Evolutionary conservation across 2,888 invertebrate genomes (phyloP), one percentile per base, ranked within the genome.

Genomic region (Lithophane socia): DNA sequence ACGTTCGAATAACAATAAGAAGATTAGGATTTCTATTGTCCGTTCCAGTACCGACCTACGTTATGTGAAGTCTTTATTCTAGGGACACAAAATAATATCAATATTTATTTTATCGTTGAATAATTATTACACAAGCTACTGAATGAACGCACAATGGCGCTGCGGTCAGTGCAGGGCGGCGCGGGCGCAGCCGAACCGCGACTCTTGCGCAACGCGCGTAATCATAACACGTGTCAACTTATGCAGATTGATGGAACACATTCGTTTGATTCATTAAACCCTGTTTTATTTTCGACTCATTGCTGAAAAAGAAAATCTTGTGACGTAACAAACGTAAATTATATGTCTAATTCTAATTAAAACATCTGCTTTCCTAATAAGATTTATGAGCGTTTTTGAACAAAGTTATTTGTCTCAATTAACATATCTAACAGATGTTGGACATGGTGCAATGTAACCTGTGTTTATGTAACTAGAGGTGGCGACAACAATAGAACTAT

Each of bases 91-190:
- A 77, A 37, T 13, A 61, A 61, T 61, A 61, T 61, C n/a, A 61
- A 69, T 69, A 49, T 78, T 58, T 54, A 49, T 71, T 60, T 1
- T 60, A 21, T 47, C 16, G 24, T 71, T 60, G 29, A 64, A 79
- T 81, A 63, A 65, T 81, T 58, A 67, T 82, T 73, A 83, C 73
- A 79, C 77, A 80, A 73, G 77, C 80, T 82, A 79, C 84, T 87
- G 84, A 89, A 91, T 89, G 86, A 87, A 90, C 74, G 79, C 80
- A 89, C 70, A 85, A 78, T 73, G 37, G 54, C 56, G 37, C 54
- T 84, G 86, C 75, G 86, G 84, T 87, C 77, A 85, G 75, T 29
- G 71, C 61, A 85, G 72, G 74, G 72, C 75, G 73, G 58, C 54
- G 72, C 70, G 37, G 77, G 49, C 79, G 79, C 69, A 75, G 74